Conservation (phyloP, 2,888 invertebrate species). For the Lissocephala sabroskyi region DNA sequence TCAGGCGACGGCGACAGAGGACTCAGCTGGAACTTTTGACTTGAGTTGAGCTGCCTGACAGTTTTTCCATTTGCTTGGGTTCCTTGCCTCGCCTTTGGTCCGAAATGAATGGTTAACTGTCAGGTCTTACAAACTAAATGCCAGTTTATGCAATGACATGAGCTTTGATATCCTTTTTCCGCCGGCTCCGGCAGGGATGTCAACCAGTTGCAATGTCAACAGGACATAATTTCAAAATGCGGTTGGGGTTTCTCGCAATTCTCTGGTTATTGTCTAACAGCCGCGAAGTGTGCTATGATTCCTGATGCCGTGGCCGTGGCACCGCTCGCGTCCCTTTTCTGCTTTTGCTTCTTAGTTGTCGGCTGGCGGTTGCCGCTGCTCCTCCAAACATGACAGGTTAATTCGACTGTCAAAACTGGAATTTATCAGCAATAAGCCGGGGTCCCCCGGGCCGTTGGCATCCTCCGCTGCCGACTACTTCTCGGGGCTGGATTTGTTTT, state of each 20-base stretch:
- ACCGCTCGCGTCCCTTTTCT: too few relatives aligned
- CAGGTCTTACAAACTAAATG: constrained; percentile 57
- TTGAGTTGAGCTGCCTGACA: constrained; percentile 4
- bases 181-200: constrained; percentile 17
- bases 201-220: constrained; percentile 34
- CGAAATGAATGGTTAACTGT: constrained; percentile 56
- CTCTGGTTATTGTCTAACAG: constrained; percentile 19
- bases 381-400: constrained; percentile 43
- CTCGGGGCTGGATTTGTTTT: too few relatives aligned
- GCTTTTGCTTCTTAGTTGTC: constrained; percentile 11
- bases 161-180: constrained; percentile 16
- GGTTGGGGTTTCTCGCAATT: constrained; percentile 1
- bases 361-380: constrained; percentile 3
- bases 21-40: constrained; percentile 18
- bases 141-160: constrained; percentile 55
- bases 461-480: not conserved
- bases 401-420: constrained; percentile 53
- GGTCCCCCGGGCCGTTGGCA: not conserved
- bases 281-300: constrained; percentile 39
- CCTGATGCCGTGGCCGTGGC: constrained; percentile 9
- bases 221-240: constrained; percentile 30
- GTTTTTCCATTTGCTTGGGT: constrained; percentile 3
- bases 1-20: not conserved
- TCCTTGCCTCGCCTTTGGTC: constrained; percentile 2
- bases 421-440: too few relatives aligned